Evolutionary conservation across 2,888 invertebrate genomes (phyloP).

Genomic region (Heliconius ethilla): DNA sequence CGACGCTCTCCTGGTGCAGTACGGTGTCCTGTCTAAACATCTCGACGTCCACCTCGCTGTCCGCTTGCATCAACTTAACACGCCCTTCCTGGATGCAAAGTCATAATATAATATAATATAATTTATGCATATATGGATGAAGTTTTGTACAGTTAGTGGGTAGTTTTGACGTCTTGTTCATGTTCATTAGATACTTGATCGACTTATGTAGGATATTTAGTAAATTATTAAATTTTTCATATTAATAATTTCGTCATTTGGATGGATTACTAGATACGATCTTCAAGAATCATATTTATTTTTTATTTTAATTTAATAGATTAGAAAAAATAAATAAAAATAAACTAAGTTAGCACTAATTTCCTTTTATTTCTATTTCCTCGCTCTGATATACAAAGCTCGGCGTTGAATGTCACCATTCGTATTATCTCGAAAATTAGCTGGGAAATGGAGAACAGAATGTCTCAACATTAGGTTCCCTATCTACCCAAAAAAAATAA

Average conservation of each 20-base stretch:
- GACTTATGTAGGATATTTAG: not conserved
- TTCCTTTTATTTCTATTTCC: too few species aligned
- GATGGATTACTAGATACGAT: too few species aligned
- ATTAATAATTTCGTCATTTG: too few species aligned
- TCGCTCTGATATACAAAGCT: too few species aligned
- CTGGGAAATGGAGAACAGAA: too few species aligned
- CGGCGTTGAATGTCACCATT: too few species aligned
- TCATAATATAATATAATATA: not conserved
- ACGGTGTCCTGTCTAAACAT: constrained; percentile 87
- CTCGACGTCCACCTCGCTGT: constrained; percentile 88
- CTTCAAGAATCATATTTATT: too few species aligned
- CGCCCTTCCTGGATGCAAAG: constrained; percentile 67
- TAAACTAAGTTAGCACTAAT: too few species aligned
- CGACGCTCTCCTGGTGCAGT: constrained; percentile 79
- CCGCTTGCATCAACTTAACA: constrained; percentile 83
- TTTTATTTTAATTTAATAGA: too few species aligned
- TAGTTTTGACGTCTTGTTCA: not conserved
- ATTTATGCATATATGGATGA: not conserved
- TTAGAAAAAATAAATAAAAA: too few species aligned
- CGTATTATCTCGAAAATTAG: too few species aligned
- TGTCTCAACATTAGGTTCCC: too few species aligned
- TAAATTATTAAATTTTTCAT: not conserved
- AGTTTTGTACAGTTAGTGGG: not conserved
- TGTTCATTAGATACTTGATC: not conserved
- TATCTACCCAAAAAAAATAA: not conserved